Evolutionary conservation across 1,140 invertebrate genomes (phyloP).

Genomic region (Habropoda laboriosa): DNA sequence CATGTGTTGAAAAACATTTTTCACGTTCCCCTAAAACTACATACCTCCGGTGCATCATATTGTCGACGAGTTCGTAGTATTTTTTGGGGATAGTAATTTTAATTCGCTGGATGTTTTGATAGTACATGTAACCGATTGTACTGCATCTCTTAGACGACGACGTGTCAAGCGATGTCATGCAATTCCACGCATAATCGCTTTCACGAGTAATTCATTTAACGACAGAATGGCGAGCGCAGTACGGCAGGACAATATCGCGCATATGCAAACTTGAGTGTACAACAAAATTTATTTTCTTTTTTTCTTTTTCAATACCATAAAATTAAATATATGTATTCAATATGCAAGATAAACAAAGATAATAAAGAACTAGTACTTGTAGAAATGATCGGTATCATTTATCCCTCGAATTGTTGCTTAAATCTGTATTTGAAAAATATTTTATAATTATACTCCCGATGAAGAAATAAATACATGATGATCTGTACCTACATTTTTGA

Average conservation of each 20-base stretch:
- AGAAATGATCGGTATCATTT: not conserved
- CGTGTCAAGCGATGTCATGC: constrained; percentile 52
- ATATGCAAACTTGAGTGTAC: not conserved
- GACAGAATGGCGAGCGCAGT: constrained; percentile 26
- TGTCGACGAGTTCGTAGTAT: not conserved
- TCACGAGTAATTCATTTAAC: constrained; percentile 55
- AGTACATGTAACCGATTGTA: constrained; percentile 5
- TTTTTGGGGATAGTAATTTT: not conserved
- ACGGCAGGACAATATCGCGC: not conserved
- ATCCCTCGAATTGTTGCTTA: not conserved
- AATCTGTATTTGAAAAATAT: not conserved
- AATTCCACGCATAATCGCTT: constrained; percentile 52
- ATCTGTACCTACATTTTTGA: not conserved
- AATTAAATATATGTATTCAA: not conserved
- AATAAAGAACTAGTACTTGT: not conserved
- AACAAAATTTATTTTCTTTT: not conserved
- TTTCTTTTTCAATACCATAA: not conserved
- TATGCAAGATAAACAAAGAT: not conserved
- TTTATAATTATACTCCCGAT: not conserved
- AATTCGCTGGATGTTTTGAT: constrained; percentile 4
- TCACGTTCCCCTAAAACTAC: not conserved
- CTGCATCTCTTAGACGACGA: constrained; percentile 35
- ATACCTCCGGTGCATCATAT: not conserved
- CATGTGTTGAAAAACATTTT: constrained; percentile 25
- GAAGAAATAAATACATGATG: no score